These are phyloP conservation scores for Pachycephus smyrnensis DNA, from an alignment of 2,888 invertebrate genomes.

Conservation along the genomic window DNA sequence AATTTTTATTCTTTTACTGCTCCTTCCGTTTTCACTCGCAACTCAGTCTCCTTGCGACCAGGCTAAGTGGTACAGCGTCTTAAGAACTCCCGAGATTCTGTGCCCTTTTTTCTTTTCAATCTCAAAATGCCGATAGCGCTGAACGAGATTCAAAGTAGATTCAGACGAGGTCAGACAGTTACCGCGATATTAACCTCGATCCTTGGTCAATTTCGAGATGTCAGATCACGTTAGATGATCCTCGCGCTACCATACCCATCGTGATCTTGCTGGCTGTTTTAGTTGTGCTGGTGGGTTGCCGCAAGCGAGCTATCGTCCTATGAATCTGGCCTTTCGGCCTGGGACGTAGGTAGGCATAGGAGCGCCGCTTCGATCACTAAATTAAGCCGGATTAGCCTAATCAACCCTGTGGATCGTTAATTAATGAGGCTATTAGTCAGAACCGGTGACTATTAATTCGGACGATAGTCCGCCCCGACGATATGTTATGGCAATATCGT, in stretches of 20 bases:
- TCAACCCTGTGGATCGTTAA: constrained; percentile 57
- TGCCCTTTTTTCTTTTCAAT: neutral
- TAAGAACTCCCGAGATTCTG: neutral
- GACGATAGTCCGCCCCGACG: constrained; percentile 51
- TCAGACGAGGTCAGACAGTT: neutral
- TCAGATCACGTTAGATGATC: constrained; percentile 35
- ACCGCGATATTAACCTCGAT: neutral
- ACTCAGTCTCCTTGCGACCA: neutral
- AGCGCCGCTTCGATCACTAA: constrained; percentile 49
- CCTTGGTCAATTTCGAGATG: constrained; percentile 17
- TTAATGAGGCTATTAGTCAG: constrained; percentile 60
- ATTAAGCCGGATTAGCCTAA: constrained; percentile 60
- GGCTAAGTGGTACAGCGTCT: too few relatives aligned
- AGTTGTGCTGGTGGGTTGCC: neutral
- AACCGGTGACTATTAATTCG: constrained; percentile 58
- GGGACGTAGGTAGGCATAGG: constrained; percentile 8
- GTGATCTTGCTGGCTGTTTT: neutral
- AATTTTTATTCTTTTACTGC: neutral
- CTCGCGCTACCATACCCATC: constrained; percentile 23
- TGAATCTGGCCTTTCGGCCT: constrained; percentile 17
- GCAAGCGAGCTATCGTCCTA: neutral
- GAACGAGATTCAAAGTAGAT: neutral
- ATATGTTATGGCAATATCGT: constrained; percentile 60
- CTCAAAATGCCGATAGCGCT: neutral
- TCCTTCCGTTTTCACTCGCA: neutral